Percentiles rank a stretch among this genome's conserved stretches.
phyloP scores from a whole-genome alignment of 2,113 vertebrate genomes.

The Hippocampus guttulatus region DNA sequence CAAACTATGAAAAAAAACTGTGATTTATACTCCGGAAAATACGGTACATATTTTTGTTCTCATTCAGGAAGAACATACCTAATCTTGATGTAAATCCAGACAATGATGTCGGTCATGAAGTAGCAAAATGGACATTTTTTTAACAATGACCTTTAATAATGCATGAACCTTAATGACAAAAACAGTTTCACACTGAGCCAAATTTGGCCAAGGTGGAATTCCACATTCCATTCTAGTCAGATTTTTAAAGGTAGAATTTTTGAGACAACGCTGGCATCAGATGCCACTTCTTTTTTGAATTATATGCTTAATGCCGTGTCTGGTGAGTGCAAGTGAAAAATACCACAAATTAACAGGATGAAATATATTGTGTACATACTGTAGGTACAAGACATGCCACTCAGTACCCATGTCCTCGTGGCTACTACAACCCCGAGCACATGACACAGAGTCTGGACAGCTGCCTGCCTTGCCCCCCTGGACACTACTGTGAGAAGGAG shows the following conservation, averaged over 20 bases:
- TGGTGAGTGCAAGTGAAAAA: background rate
- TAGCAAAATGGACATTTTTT: background rate
- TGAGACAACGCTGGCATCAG: background rate
- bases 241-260: too few species aligned
- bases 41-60: background rate
- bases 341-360: background rate
- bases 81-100: background rate
- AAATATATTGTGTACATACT: constrained; percentile 11
- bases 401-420: constrained; percentile 87
- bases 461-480: constrained; percentile 88
- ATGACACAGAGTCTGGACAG: constrained; percentile 89
- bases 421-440: constrained; percentile 90
- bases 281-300: background rate
- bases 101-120: background rate
- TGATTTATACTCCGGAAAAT: too few species aligned
- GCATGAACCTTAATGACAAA: background rate
- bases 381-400: constrained; percentile 81
- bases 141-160: background rate
- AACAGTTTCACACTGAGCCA: too few species aligned
- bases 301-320: background rate
- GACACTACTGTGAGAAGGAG: constrained; percentile 87
- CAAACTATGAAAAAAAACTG: too few species aligned
- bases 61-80: background rate
- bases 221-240: background rate
- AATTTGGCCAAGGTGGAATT: background rate